phyloP scores from a whole-genome alignment of 2,797 vertebrate genomes.

The Girardinus metallicus region DNA sequence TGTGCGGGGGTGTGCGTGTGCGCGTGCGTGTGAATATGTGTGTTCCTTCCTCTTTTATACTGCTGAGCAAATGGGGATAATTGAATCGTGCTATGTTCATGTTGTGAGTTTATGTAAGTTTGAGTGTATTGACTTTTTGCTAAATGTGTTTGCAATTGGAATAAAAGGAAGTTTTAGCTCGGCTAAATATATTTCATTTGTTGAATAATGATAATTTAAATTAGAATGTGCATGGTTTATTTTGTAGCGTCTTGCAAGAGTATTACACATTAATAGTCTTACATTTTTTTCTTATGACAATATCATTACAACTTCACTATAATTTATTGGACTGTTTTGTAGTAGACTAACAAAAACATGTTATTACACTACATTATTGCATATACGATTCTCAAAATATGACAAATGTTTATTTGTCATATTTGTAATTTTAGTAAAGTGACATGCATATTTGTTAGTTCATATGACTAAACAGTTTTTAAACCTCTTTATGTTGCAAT shows the following conservation, averaged over 20 bases:
- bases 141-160: slow-evolving; percentile 67
- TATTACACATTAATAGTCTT: background rate
- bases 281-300: too few species aligned
- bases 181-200: slow-evolving; percentile 12
- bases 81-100: slow-evolving; percentile 49
- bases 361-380: background rate
- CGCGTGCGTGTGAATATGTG: slow-evolving; percentile 35
- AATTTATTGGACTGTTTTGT: background rate
- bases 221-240: slow-evolving; percentile 3
- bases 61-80: slow-evolving; percentile 59
- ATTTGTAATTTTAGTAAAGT: background rate
- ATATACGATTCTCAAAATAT: background rate
- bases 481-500: background rate
- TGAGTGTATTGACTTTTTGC: slow-evolving; percentile 44
- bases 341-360: background rate
- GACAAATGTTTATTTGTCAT: background rate
- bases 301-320: background rate
- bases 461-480: background rate
- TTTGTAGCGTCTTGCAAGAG: background rate
- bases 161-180: slow-evolving; percentile 12
- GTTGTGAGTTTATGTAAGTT: slow-evolving; percentile 32
- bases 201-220: background rate
- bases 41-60: slow-evolving; percentile 47
- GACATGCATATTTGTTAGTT: background rate
- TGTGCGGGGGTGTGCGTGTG: slow-evolving; percentile 50